A percentile compares a stretch with the other conserved stretches of the same genome.
phyloP scores from a whole-genome alignment of 1,140 invertebrate species.

The Trypoxylus dichotomus region DNA sequence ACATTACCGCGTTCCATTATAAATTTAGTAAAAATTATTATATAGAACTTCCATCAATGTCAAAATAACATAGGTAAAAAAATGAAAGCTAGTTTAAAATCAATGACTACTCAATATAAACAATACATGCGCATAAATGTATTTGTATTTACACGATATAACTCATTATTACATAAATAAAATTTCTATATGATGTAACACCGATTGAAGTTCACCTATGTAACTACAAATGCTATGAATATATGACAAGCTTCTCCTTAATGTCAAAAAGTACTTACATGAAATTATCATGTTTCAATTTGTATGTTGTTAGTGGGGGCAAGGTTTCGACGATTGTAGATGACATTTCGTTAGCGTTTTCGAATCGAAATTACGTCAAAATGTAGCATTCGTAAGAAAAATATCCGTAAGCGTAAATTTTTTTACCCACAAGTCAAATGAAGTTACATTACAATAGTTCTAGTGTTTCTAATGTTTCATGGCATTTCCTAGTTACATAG shows the following conservation, averaged over 20 bases:
- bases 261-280: conserved; percentile 19
- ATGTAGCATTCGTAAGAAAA: not conserved
- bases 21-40: conserved; percentile 1
- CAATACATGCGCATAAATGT: not conserved
- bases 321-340: conserved; percentile 9
- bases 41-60: not conserved
- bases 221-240: not conserved
- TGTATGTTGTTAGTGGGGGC: not conserved
- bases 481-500: not conserved
- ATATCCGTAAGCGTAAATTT: not conserved
- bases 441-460: not conserved
- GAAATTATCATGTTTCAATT: conserved; percentile 6
- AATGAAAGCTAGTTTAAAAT: not conserved
- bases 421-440: not conserved
- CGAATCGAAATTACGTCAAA: not conserved
- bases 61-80: not conserved
- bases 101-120: conserved; percentile 4
- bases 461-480: not conserved
- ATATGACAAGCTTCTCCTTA: not conserved
- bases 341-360: not conserved
- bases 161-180: not conserved
- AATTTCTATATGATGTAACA: too few species aligned
- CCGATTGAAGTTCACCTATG: too few species aligned
- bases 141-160: not conserved
- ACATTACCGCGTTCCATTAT: conserved; percentile 18